These are phyloP conservation scores for Meandrusa payeni DNA, from an alignment of 2,888 invertebrate genomes.

Conservation along the genomic window DNA sequence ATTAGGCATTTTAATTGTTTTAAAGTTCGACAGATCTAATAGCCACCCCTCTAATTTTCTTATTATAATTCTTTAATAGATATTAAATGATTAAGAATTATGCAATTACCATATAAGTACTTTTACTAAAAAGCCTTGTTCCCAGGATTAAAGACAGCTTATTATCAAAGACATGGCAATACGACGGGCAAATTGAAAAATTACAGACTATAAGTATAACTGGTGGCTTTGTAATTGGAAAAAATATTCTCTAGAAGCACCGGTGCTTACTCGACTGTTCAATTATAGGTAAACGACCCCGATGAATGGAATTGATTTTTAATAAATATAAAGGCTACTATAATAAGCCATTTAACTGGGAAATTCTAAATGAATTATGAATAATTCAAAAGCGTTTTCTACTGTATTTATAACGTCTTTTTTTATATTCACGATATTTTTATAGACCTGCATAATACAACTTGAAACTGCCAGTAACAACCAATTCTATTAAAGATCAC, in stretches of 20 bases:
- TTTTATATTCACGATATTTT: not conserved
- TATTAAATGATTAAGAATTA: no score
- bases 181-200: constrained; percentile 44
- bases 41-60: no score
- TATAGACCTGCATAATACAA: no score
- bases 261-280: constrained; percentile 46
- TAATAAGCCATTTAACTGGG: constrained; percentile 24
- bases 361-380: constrained; percentile 19
- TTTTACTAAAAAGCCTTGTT: no score
- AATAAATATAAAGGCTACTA: constrained; percentile 27
- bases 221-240: constrained; percentile 48
- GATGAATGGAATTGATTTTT: constrained; percentile 43
- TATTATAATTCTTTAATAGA: no score
- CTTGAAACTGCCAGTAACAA: no score
- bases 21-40: no score
- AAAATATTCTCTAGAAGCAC: constrained; percentile 41
- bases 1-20: no score
- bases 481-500: no score
- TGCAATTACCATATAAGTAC: no score
- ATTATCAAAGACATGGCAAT: constrained; percentile 33
- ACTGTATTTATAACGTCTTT: not conserved
- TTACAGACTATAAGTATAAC: constrained; percentile 44
- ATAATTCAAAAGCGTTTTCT: not conserved
- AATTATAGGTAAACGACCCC: constrained; percentile 52
- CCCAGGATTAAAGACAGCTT: constrained; percentile 5